Conservation (phyloP, 2,888 invertebrate species). For the Chaetogeoica ovagalla region DNA sequence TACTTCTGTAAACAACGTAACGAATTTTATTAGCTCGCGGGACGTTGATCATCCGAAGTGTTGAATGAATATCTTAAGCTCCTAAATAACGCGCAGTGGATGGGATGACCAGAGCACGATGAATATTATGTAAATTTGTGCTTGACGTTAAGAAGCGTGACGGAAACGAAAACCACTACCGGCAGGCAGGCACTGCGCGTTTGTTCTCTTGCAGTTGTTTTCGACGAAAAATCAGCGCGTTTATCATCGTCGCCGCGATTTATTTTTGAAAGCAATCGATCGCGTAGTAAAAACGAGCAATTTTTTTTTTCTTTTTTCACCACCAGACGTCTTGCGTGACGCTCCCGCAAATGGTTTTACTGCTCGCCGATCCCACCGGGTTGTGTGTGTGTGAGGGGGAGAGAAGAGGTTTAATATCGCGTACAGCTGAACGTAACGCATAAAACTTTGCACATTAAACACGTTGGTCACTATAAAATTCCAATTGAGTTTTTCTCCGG, state of each 20-base stretch:
- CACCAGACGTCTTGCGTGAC: neutral
- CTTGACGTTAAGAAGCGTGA: no score
- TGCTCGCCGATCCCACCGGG: neutral
- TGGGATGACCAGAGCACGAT: slow-evolving; percentile 21
- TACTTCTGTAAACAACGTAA: slow-evolving; percentile 40
- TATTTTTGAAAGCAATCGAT: neutral
- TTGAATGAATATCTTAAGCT: slow-evolving; percentile 48
- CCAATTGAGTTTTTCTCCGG: slow-evolving; percentile 13
- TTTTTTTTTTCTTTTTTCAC: neutral
- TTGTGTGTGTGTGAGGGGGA: no score
- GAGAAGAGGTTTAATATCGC: slow-evolving; percentile 9
- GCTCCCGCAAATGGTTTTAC: slow-evolving; percentile 18
- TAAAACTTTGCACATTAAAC: slow-evolving; percentile 42
- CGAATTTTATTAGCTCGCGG: slow-evolving; percentile 37
- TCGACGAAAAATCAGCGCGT: no score
- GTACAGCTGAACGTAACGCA: neutral
- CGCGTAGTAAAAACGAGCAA: neutral
- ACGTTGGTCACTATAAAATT: slow-evolving; percentile 21
- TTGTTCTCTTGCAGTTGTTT: no score
- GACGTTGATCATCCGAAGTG: slow-evolving; percentile 22
- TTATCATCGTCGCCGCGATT: no score
- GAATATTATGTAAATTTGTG: slow-evolving; percentile 1
- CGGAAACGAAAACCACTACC: no score
- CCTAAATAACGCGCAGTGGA: slow-evolving; percentile 23
- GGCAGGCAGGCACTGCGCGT: no score